phyloP scores from a whole-genome alignment of 2,113 vertebrate species.

The Cochlearius cochlearius region DNA sequence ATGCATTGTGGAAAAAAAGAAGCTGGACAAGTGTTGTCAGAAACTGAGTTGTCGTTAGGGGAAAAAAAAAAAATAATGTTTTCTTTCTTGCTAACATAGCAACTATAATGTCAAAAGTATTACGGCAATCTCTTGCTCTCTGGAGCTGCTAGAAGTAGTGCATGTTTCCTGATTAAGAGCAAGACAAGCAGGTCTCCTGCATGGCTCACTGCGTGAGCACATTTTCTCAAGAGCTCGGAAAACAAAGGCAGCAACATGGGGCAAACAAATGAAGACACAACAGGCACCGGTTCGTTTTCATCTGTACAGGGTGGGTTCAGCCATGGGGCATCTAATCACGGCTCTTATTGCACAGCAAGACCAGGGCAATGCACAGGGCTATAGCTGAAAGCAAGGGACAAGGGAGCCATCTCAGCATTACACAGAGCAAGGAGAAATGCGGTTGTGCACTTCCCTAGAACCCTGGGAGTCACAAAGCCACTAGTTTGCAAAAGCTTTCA shows the following conservation, averaged over 20 bases:
- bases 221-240: neutral
- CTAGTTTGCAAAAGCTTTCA: neutral
- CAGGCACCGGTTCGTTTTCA: rapidly evolving
- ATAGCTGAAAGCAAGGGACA: neutral
- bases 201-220: neutral
- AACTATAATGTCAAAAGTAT: neutral
- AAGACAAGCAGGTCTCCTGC: neutral
- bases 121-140: neutral
- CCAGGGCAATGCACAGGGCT: neutral
- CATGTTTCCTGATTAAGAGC: neutral
- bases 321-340: neutral
- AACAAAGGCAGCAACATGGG: neutral
- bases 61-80: neutral
- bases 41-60: neutral
- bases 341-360: neutral
- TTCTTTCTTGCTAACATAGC: neutral
- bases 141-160: neutral
- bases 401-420: neutral
- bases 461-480: neutral
- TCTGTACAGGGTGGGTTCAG: neutral
- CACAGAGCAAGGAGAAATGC: rapidly evolving
- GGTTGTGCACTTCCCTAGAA: neutral
- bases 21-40: neutral
- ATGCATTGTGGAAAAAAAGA: neutral
- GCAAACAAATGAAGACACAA: neutral